A percentile compares a stretch with the other conserved stretches of the same genome.
Conservation (phyloP, 2,113 vertebrate species). For the Phocoena phocoena region DNA sequence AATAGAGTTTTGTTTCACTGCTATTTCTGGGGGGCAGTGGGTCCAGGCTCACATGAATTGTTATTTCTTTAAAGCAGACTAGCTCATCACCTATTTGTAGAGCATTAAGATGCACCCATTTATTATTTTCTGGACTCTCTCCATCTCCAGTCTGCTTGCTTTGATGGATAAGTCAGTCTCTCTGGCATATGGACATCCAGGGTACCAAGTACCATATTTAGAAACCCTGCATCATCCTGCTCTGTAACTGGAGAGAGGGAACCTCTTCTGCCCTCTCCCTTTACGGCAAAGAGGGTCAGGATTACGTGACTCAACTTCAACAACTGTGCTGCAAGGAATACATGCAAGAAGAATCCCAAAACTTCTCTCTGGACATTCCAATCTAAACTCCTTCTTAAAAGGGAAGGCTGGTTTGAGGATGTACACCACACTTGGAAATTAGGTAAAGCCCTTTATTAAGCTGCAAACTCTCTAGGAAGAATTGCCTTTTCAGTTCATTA, state of each 20-base stretch:
- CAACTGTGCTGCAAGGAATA: not conserved
- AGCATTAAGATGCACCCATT: not conserved
- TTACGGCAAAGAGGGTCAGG: not conserved
- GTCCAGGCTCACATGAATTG: not conserved
- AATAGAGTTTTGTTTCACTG: not conserved
- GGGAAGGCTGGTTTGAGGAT: not conserved
- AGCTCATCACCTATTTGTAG: not conserved
- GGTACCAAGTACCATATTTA: rapidly evolving
- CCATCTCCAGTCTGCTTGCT: not conserved
- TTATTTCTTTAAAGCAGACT: constrained; percentile 5
- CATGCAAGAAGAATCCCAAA: not conserved
- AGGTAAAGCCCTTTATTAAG: not conserved
- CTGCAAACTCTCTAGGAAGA: not conserved
- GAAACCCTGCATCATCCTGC: not conserved
- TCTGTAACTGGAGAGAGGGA: not conserved
- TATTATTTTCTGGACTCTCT: not conserved
- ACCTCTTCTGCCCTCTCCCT: not conserved
- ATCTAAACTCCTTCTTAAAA: not conserved
- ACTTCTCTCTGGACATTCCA: not conserved
- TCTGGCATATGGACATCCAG: not conserved
- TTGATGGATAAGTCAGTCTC: not conserved
- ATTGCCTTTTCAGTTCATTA: not conserved
- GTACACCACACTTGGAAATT: not conserved
- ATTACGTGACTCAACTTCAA: not conserved
- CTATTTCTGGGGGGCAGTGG: not conserved